A percentile compares a stretch with the other conserved stretches of the same genome.
Conservation (phyloP, 2,888 invertebrate genomes). For the Bhutanitis thaidina region DNA sequence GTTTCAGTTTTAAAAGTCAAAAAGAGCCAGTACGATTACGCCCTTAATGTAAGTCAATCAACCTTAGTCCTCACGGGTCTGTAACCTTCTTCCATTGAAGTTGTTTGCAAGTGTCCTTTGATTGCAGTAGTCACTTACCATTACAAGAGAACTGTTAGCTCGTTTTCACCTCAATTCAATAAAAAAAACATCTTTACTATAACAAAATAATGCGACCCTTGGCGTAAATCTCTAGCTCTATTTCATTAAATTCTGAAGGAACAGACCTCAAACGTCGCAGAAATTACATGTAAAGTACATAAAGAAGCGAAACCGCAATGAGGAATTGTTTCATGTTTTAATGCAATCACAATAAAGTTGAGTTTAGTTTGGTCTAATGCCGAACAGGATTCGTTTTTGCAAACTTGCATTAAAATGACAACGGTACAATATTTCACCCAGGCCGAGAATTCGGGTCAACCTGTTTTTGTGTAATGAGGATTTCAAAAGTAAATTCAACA, state of each 20-base stretch:
- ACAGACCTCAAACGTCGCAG: neutral
- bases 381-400: constrained; percentile 59
- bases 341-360: neutral
- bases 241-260: neutral
- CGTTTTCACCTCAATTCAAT: too few species aligned
- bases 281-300: neutral
- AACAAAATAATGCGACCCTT: too few species aligned
- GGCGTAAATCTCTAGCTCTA: too few species aligned
- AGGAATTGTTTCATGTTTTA: neutral
- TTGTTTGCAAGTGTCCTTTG: too few species aligned
- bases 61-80: too few species aligned
- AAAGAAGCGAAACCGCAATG: neutral
- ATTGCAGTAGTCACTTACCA: too few species aligned
- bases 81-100: too few species aligned
- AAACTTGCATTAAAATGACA: constrained; percentile 71
- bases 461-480: constrained; percentile 75
- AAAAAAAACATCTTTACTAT: too few species aligned
- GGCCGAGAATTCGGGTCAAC: constrained; percentile 75
- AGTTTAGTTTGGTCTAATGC: neutral
- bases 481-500: constrained; percentile 74
- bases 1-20: too few species aligned
- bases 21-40: too few species aligned
- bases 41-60: too few species aligned
- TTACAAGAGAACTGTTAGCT: too few species aligned
- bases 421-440: constrained; percentile 70